Conservation (phyloP, 1,140 invertebrate genomes). For the Cyclargus thomasi region DNA sequence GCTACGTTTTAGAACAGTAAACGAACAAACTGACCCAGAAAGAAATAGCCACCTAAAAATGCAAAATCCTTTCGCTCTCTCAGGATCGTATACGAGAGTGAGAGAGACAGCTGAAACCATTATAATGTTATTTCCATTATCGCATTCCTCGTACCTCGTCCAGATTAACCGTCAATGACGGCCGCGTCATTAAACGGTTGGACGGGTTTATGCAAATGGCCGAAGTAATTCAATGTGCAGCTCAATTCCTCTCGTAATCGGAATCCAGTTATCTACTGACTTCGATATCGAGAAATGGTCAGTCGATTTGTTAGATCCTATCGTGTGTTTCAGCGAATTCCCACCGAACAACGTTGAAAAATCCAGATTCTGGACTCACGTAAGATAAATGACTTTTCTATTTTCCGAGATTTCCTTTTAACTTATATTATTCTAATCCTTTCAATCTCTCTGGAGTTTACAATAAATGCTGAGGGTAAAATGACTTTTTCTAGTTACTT, state of each 20-base stretch:
- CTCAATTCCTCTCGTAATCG: conserved; percentile 29
- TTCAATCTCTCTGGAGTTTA: no score
- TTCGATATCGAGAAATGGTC: conserved; percentile 4
- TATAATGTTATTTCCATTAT: background rate
- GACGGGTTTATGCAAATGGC: conserved; percentile 33
- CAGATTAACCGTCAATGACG: conserved; percentile 18
- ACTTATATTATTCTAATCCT: no score
- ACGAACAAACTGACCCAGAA: no score
- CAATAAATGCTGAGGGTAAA: no score
- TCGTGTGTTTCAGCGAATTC: conserved; percentile 3
- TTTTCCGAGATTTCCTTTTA: no score
- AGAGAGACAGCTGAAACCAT: background rate
- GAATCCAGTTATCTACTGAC: conserved; percentile 20
- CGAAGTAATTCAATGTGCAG: conserved; percentile 27
- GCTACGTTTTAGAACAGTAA: no score
- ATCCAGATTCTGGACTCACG: background rate
- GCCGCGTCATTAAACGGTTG: conserved; percentile 26
- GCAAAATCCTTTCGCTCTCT: background rate
- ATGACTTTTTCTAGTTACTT: no score
- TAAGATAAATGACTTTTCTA: no score
- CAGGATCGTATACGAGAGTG: background rate
- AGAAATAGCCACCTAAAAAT: no score
- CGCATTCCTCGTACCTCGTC: conserved; percentile 11
- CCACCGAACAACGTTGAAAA: background rate
- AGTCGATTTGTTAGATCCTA: conserved; percentile 4